Evolutionary conservation across 37 sponge, comb jelly and placozoan genomes (phyloP).

Genomic region (Theonella swinhoei): DNA sequence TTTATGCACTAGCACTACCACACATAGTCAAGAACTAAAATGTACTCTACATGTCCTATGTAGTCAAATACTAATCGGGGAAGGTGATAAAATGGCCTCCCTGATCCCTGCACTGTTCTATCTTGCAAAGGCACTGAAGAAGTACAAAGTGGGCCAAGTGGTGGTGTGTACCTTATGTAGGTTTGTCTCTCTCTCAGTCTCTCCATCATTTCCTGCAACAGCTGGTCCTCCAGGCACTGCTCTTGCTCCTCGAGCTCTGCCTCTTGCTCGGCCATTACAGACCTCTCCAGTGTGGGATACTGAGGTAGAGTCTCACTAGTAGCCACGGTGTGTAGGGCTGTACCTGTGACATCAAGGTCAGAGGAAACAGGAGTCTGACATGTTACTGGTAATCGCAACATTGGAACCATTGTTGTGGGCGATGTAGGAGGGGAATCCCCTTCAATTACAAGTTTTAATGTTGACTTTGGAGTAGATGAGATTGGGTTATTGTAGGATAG

Average conservation of each 20-base stretch:
- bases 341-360: no score
- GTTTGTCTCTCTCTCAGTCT: background rate
- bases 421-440: slow-evolving; percentile 5
- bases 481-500: background rate
- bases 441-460: background rate
- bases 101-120: background rate
- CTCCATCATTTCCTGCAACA: background rate
- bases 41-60: no score
- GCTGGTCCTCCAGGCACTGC: slow-evolving; percentile 16
- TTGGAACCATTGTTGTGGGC: background rate
- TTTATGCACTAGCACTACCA: no score
- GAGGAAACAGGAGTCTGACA: no score
- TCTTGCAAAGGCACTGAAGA: background rate
- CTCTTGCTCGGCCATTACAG: slow-evolving; percentile 3
- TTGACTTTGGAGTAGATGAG: background rate
- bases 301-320: background rate
- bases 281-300: background rate
- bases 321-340: background rate
- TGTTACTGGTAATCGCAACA: no score
- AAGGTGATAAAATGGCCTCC: no score
- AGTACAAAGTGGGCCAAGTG: no score
- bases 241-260: slow-evolving; percentile 12
- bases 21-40: no score
- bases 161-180: background rate
- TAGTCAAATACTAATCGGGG: no score